Evolutionary conservation across 2,888 invertebrate species (phyloP).

Genomic region (Tenthredo amoena): DNA sequence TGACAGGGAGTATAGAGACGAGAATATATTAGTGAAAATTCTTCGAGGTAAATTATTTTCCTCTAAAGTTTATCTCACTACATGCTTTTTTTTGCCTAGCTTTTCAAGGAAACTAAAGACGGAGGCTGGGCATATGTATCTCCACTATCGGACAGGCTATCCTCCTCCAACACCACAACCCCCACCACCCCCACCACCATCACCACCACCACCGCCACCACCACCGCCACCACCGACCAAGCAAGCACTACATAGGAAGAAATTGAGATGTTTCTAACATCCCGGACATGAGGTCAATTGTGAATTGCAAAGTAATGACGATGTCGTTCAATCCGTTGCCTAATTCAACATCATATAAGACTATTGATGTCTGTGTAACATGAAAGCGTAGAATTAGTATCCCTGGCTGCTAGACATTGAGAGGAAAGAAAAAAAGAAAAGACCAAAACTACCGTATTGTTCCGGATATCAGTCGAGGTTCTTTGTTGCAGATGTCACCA

Average conservation of each 20-base stretch:
- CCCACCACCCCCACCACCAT: too few relatives aligned
- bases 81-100: constrained; percentile 77
- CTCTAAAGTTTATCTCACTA: neutral
- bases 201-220: too few relatives aligned
- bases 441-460: neutral
- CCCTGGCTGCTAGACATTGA: neutral
- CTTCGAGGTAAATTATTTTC: neutral
- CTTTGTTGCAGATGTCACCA: too few relatives aligned
- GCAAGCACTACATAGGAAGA: constrained; percentile 54
- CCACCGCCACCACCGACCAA: constrained; percentile 59
- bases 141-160: constrained; percentile 79
- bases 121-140: constrained; percentile 82
- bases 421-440: neutral
- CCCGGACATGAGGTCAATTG: neutral
- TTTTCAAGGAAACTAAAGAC: constrained; percentile 86
- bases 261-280: neutral
- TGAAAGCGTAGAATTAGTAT: constrained; percentile 19
- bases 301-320: neutral
- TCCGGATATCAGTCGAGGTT: neutral
- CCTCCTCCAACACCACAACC: constrained; percentile 16
- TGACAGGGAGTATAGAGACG: neutral
- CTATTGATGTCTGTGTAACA: neutral
- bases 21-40: neutral
- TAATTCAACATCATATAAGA: neutral
- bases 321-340: neutral